A percentile compares a stretch with the other conserved stretches of the same genome.
Evolutionary conservation across 2,113 vertebrate genomes (phyloP).

Genomic region (Microcebus griseorufus): DNA sequence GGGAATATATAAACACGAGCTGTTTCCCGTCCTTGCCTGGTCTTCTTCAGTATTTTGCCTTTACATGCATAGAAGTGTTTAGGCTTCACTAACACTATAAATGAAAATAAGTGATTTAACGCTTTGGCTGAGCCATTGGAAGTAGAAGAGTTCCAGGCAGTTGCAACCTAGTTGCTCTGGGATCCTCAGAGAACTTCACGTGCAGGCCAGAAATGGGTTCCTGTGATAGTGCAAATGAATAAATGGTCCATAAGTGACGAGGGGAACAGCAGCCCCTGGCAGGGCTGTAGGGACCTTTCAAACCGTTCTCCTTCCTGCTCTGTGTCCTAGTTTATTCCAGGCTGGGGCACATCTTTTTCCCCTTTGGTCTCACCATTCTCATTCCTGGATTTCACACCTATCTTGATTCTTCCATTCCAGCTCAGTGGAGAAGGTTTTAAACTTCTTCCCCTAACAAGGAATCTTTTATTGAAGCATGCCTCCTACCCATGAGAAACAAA

Average conservation of each 20-base stretch:
- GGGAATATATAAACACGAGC: background rate
- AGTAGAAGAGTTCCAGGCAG: background rate
- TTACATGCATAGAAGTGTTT: background rate
- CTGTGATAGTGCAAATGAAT: background rate
- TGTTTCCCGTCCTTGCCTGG: background rate
- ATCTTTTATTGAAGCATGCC: background rate
- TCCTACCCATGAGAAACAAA: slow-evolving; percentile 20
- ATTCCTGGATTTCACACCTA: background rate
- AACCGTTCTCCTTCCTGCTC: too few relatives aligned
- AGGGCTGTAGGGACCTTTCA: background rate
- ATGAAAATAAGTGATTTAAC: background rate
- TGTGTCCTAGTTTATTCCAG: background rate
- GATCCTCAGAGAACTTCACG: too few relatives aligned
- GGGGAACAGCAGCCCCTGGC: background rate
- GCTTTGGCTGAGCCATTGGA: background rate
- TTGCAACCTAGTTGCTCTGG: background rate
- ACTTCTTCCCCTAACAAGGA: background rate
- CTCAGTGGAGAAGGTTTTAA: background rate
- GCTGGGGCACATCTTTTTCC: background rate
- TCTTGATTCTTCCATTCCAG: background rate
- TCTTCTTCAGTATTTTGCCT: background rate
- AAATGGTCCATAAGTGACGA: background rate
- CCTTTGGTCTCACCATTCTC: background rate
- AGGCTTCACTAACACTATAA: background rate
- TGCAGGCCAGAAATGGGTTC: background rate